Evolutionary conservation across 2,797 vertebrate species (phyloP).

Genomic region (Oryzias dopingdopingensis): DNA sequence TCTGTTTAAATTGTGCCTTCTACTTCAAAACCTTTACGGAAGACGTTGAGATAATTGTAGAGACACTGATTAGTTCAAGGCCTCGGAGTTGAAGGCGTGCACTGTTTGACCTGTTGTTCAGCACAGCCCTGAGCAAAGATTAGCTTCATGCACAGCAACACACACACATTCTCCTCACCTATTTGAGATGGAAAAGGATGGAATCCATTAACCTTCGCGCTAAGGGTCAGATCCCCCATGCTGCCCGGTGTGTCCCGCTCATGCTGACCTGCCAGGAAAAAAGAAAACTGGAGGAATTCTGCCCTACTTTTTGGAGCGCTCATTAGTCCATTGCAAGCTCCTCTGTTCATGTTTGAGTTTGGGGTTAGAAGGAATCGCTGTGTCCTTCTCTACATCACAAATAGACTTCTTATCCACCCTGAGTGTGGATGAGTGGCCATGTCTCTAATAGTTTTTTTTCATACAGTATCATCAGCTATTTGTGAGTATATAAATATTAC

Average conservation of each 20-base stretch:
- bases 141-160: constrained; percentile 39
- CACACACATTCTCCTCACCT: constrained; percentile 28
- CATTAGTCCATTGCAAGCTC: constrained; percentile 27
- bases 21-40: no score
- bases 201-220: constrained; percentile 59
- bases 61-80: constrained; percentile 42
- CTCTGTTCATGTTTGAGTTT: constrained; percentile 52
- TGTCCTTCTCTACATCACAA: no score
- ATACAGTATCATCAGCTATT: no score
- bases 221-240: constrained; percentile 53
- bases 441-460: no score
- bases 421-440: no score
- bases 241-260: constrained; percentile 39
- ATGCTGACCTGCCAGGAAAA: constrained; percentile 59
- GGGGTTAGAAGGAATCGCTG: constrained; percentile 8
- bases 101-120: constrained; percentile 49
- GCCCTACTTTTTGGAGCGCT: constrained; percentile 55
- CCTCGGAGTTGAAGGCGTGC: constrained; percentile 36
- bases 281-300: constrained; percentile 42
- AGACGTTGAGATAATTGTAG: neutral
- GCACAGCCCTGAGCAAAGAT: constrained; percentile 45
- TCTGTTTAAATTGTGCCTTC: neutral
- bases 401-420: no score
- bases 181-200: constrained; percentile 57
- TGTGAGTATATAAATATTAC: no score